Evolutionary conservation across 1,140 invertebrate genomes (phyloP).

Genomic region (Anagrus nilaparvatae): DNA sequence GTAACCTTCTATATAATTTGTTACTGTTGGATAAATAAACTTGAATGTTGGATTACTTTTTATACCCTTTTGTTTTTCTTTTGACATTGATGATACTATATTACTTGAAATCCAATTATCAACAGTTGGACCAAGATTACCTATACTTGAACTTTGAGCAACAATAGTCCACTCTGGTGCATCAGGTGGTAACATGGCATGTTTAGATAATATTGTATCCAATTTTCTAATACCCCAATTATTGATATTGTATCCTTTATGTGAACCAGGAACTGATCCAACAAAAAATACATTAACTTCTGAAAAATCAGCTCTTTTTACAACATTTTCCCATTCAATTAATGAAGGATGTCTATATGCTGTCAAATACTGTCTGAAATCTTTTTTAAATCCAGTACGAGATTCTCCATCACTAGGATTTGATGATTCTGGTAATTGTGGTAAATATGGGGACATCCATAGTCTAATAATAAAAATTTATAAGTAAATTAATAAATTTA

Average conservation of each 20-base stretch:
- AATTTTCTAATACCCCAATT: constrained; percentile 67
- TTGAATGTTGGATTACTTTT: constrained; percentile 40
- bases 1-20: constrained; percentile 73
- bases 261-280: constrained; percentile 72
- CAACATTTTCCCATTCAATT: constrained; percentile 59
- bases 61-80: constrained; percentile 33
- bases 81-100: constrained; percentile 52
- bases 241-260: constrained; percentile 45
- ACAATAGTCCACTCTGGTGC: constrained; percentile 56
- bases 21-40: constrained; percentile 59
- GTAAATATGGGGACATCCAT: constrained; percentile 79
- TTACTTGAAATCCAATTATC: constrained; percentile 61
- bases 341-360: constrained; percentile 62
- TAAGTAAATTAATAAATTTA: constrained; percentile 6
- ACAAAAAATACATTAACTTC: constrained; percentile 76
- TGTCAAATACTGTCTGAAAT: constrained; percentile 70
- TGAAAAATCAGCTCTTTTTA: constrained; percentile 72
- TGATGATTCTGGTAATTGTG: constrained; percentile 44
- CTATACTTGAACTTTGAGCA: constrained; percentile 85
- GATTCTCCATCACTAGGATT: constrained; percentile 64
- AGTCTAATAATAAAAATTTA: constrained; percentile 22
- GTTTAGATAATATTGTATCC: constrained; percentile 50
- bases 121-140: constrained; percentile 62
- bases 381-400: constrained; percentile 73
- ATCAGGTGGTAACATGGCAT: constrained; percentile 47